Conservation (phyloP, 2,113 vertebrate species). For the Chionis minor region DNA sequence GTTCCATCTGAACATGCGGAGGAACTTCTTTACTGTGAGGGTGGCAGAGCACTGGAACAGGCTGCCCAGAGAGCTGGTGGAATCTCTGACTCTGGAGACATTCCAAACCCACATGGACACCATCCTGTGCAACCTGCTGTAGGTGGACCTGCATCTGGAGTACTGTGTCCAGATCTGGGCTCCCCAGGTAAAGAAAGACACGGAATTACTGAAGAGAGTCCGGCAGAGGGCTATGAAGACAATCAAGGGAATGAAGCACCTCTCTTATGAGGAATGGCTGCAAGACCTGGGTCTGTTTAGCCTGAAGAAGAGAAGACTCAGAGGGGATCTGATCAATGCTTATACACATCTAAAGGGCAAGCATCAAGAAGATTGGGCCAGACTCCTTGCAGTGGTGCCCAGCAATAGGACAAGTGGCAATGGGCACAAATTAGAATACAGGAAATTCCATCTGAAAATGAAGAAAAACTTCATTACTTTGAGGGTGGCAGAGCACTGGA, state of each 20-base stretch:
- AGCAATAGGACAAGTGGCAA: not conserved
- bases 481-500: not conserved
- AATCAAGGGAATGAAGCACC: not conserved
- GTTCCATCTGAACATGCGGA: not conserved
- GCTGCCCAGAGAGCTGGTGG: no score
- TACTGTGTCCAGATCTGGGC: not conserved
- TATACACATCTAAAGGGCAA: not conserved
- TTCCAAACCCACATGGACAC: no score
- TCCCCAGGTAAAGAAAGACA: not conserved
- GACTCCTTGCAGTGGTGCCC: not conserved
- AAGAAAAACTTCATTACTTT: not conserved
- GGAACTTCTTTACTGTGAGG: not conserved
- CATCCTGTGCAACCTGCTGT: no score
- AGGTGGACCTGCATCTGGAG: no score
- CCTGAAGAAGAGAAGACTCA: not conserved
- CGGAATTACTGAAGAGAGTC: not conserved
- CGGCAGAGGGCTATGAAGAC: not conserved
- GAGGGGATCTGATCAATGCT: no score
- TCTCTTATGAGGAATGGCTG: not conserved
- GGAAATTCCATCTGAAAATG: not conserved
- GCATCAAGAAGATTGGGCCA: not conserved
- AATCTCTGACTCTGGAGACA: no score
- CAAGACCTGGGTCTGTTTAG: not conserved
- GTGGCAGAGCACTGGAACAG: no score
- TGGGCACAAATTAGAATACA: not conserved